Base-by-base conservation (phyloP, 2,113 vertebrate genomes). In the Sprattus sprattus region DNA sequence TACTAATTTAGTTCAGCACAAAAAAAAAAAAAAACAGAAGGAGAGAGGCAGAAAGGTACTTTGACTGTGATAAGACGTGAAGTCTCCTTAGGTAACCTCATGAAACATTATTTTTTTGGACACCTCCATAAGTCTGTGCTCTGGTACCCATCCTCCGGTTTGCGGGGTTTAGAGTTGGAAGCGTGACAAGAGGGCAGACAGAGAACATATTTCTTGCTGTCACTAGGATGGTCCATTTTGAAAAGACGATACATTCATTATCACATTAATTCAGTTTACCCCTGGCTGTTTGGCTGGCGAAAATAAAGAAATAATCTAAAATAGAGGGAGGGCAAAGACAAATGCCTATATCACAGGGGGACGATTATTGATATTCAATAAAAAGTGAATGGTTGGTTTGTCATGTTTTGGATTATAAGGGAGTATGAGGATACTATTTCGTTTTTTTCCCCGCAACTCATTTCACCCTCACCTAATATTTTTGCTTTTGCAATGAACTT, bases 31-130 rank as follows among this genome's bases (percentile, higher is more conserved):
- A 45, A 87, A 88, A 60, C 4, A 44, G 7, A 80, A 81, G 57
- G 45, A 81, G 45, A 81, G 57, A 85, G 82, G 60, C 75, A 87
- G 54, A 84, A 80, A 46, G 60, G 86, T 81, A 67, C 25, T 54
- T 84, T 20, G 85, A 84, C 88, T 90, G 86, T 88, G 85, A 83
- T 84, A 84, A 92, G 89, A 92, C 88, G 86, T 87, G 78, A 91
- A 91, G 89, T 83, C 87, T 90, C 78, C 75, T 50, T 84, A 57
- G 50, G 88, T 71, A 88, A 91, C 89, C 82, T 88, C 81, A 71
- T 88, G 81, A 88, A 85, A 83, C 10, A 85, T 87, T 92, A 91
- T 89, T 90, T 93, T 91, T 90, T 90, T 39, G 39, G 90, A 88
- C 39, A 39, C 28, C 81, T 87, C 67, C 3, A 81, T 90, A 88